Evolutionary conservation across 2,113 vertebrate genomes (phyloP).

Genomic region (Callionymus lyra): DNA sequence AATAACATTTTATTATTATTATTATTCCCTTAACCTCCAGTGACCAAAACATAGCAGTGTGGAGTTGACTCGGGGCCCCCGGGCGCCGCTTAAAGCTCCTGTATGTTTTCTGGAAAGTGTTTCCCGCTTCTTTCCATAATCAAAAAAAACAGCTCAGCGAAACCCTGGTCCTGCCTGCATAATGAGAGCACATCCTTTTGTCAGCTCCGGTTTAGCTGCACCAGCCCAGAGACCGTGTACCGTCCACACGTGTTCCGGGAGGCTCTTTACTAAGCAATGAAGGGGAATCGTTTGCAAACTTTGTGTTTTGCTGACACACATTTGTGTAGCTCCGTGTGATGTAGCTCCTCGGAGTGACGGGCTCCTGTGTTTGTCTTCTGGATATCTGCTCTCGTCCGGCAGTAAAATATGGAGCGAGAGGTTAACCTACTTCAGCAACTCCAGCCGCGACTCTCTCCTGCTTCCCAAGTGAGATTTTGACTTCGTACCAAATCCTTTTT

Average conservation of each 20-base stretch:
- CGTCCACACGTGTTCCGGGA: conserved; percentile 2
- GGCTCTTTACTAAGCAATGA: conserved; percentile 8
- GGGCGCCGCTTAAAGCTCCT: no score
- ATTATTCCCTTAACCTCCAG: no score
- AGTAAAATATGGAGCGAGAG: conserved; percentile 21
- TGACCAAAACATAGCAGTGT: no score
- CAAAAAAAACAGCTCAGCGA: conserved; percentile 59
- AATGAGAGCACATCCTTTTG: conserved; percentile 30
- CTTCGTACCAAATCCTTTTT: no score
- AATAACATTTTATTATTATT: no score
- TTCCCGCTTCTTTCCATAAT: conserved; percentile 54
- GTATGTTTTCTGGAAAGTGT: conserved; percentile 35
- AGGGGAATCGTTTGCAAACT: conserved; percentile 6
- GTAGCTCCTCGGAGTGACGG: conserved; percentile 6
- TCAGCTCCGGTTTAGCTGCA: conserved; percentile 33
- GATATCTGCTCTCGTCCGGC: conserved; percentile 12
- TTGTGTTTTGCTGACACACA: conserved; percentile 9
- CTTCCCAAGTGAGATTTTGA: no score
- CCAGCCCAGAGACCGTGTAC: conserved; percentile 9
- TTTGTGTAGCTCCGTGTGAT: conserved; percentile 2
- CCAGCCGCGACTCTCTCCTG: no score
- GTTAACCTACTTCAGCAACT: conserved; percentile 33
- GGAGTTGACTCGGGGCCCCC: no score
- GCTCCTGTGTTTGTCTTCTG: conserved; percentile 22
- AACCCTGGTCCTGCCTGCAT: conserved; percentile 35